phyloP scores from a whole-genome alignment of 30 jellyfish, hydroid and myxozoan species.

The Turritopsis dohrnii region DNA sequence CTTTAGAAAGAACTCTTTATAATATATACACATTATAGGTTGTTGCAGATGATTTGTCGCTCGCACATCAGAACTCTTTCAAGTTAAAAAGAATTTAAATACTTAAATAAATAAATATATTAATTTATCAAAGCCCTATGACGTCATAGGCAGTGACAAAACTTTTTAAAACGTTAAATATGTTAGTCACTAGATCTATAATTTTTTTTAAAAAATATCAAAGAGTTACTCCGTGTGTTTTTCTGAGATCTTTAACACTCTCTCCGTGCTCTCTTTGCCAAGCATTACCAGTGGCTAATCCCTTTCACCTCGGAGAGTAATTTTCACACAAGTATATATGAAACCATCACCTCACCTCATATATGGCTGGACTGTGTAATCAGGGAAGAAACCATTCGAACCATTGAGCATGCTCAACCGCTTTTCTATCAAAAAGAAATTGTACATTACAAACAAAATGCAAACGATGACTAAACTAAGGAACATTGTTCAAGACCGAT shows the following conservation, averaged over 20 bases:
- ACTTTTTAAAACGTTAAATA: not conserved
- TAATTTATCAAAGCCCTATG: no score
- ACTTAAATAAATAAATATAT: no score
- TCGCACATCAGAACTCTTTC: not conserved
- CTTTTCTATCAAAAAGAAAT: constrained; percentile 53
- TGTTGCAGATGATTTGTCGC: not conserved
- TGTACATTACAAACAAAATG: no score
- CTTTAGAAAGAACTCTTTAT: not conserved
- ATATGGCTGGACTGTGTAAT: constrained; percentile 92
- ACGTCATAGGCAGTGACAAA: not conserved
- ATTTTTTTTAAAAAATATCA: no score
- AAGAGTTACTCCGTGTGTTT: no score
- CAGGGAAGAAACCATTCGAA: constrained; percentile 90
- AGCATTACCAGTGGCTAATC: no score
- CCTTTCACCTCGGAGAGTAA: no score
- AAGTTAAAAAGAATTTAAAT: not conserved
- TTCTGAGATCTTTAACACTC: no score
- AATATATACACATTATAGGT: not conserved
- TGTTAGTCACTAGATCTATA: not conserved
- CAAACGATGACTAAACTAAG: not conserved
- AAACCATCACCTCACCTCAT: constrained; percentile 62
- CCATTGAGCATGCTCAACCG: constrained; percentile 92
- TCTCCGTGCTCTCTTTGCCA: no score
- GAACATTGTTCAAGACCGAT: not conserved
- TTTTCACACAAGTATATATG: not conserved